These are phyloP conservation scores for Myotis yumanensis DNA, from an alignment of 2,113 vertebrate genomes.

Conservation along the genomic window DNA sequence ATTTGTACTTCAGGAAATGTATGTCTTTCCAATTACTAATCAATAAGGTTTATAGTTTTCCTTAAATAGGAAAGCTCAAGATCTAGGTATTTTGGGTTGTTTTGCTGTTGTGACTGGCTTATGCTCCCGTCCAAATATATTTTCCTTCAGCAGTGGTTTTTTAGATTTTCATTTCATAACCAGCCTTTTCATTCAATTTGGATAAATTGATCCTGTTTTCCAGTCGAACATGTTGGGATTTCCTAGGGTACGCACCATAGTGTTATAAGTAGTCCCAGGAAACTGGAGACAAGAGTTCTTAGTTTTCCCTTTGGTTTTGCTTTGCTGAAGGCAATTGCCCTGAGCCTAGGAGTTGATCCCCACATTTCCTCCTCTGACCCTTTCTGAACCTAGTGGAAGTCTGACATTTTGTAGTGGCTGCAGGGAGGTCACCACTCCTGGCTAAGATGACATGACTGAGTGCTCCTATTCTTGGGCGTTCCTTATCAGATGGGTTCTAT, in stretches of 20 bases:
- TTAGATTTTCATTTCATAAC: conserved; percentile 23
- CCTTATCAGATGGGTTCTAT: not conserved
- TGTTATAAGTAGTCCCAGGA: not conserved
- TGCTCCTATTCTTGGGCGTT: not conserved
- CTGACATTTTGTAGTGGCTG: not conserved
- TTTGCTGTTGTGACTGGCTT: not conserved
- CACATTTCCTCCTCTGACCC: not conserved
- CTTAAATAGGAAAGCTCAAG: not conserved
- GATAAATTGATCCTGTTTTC: not conserved
- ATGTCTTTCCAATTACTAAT: not conserved
- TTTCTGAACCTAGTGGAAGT: not conserved
- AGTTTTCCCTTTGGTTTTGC: not conserved
- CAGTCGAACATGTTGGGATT: not conserved
- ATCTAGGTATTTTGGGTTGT: not conserved
- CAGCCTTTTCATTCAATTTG: not conserved
- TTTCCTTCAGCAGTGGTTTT: not conserved
- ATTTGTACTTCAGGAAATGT: not conserved
- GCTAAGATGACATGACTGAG: not conserved
- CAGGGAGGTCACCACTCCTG: not conserved
- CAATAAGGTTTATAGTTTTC: not conserved
- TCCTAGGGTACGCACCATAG: not conserved
- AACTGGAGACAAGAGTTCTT: not conserved
- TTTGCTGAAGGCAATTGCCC: not conserved
- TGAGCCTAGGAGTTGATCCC: not conserved
- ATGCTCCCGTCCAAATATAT: not conserved